Conservation (phyloP, 1,140 invertebrate genomes). For the Halesus radiatus region DNA sequence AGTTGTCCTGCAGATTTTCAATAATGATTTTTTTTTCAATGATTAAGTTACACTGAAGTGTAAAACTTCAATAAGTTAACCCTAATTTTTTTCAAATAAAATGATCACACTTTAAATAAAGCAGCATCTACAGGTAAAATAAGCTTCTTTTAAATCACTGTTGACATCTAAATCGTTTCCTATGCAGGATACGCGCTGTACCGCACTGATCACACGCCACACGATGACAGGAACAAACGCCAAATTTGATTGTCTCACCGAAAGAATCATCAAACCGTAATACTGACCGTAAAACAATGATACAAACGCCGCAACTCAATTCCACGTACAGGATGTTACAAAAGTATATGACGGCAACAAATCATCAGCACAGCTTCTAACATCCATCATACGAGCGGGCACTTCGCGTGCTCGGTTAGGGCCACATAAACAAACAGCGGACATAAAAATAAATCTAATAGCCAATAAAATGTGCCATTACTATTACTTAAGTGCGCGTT, state of each 20-base stretch:
- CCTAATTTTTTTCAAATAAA: too few relatives aligned
- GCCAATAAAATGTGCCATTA: conserved; percentile 72
- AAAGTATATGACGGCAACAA: conserved; percentile 53
- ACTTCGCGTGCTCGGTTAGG: conserved; percentile 66
- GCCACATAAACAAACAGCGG: conserved; percentile 71
- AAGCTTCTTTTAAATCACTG: too few relatives aligned
- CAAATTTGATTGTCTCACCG: neutral
- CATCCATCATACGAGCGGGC: conserved; percentile 58
- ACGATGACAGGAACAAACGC: neutral
- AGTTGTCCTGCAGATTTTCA: too few relatives aligned
- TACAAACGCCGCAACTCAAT: conserved; percentile 29
- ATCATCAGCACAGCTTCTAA: conserved; percentile 53
- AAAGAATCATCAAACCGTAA: conserved; percentile 19
- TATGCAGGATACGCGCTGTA: too few relatives aligned
- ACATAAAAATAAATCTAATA: conserved; percentile 72
- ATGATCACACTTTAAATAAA: too few relatives aligned
- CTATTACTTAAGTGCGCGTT: conserved; percentile 69
- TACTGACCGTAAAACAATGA: conserved; percentile 28
- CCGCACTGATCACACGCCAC: neutral
- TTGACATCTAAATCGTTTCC: too few relatives aligned
- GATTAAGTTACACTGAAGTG: too few relatives aligned
- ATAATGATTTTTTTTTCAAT: too few relatives aligned
- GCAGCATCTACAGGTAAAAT: too few relatives aligned
- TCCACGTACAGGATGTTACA: conserved; percentile 17
- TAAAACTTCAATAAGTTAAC: too few relatives aligned